phyloP scores from a whole-genome alignment of 2,797 vertebrate genomes.

The Enteromius fasciolatus region DNA sequence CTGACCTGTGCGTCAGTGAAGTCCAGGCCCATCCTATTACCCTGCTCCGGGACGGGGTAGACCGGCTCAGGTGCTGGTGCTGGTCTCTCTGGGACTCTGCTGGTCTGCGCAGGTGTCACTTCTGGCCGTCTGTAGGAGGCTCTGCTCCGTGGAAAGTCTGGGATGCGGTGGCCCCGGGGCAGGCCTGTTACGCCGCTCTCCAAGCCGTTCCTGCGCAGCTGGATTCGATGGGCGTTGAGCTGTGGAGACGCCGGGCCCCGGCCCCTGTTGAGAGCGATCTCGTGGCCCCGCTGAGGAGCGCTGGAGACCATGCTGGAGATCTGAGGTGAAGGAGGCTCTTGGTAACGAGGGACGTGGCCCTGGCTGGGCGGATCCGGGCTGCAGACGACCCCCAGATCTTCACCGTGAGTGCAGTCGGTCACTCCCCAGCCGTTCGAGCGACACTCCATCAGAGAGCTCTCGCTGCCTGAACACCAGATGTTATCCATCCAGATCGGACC shows the following conservation, averaged over 20 bases:
- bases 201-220: slow-evolving; percentile 66
- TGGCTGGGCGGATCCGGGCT: slow-evolving; percentile 64
- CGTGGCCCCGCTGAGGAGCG: slow-evolving; percentile 70
- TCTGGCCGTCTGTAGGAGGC: slow-evolving; percentile 68
- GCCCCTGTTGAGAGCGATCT: slow-evolving; percentile 75
- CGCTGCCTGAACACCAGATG: slow-evolving; percentile 84
- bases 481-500: slow-evolving; percentile 97
- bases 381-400: slow-evolving; percentile 92
- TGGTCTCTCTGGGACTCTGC: slow-evolving; percentile 50
- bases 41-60: slow-evolving; percentile 61
- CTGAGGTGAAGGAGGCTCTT: slow-evolving; percentile 40
- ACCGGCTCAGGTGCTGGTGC: not conserved
- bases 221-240: slow-evolving; percentile 57
- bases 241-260: slow-evolving; percentile 60
- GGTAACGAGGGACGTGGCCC: slow-evolving; percentile 49
- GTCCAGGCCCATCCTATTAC: slow-evolving; percentile 73
- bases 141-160: slow-evolving; percentile 68
- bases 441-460: slow-evolving; percentile 85
- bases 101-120: not conserved
- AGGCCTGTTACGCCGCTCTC: slow-evolving; percentile 59
- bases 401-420: slow-evolving; percentile 90
- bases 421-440: slow-evolving; percentile 91
- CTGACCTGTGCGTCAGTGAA: slow-evolving; percentile 72
- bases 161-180: slow-evolving; percentile 74
- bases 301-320: not conserved